These are phyloP conservation scores for Flexamia atlantica DNA, from an alignment of 2,888 invertebrate species.

Conservation along the genomic window DNA sequence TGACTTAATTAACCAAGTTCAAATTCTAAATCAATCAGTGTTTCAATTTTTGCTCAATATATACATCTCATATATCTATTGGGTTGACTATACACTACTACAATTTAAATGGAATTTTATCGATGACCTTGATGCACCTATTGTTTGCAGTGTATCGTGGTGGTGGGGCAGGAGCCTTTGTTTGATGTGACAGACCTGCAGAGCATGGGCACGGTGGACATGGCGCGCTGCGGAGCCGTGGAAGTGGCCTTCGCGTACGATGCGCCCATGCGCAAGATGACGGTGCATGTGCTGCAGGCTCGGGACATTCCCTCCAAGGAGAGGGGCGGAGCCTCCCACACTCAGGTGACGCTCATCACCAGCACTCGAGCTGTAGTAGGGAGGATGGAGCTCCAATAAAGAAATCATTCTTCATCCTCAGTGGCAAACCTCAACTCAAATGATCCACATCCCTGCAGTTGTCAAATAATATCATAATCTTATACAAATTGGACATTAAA, in stretches of 20 bases:
- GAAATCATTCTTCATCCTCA: neutral
- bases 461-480: too few relatives aligned
- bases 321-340: slow-evolving; percentile 82
- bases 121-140: too few relatives aligned
- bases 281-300: slow-evolving; percentile 93
- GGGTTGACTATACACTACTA: too few relatives aligned
- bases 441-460: too few relatives aligned
- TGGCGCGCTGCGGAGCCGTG: slow-evolving; percentile 85
- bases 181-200: slow-evolving; percentile 73
- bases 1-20: too few relatives aligned
- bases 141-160: slow-evolving; percentile 78
- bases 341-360: slow-evolving; percentile 77
- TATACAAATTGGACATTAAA: too few relatives aligned
- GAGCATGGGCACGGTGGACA: slow-evolving; percentile 67
- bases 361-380: too few relatives aligned
- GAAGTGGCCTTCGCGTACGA: slow-evolving; percentile 94
- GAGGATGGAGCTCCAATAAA: too few relatives aligned
- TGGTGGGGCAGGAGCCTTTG: slow-evolving; percentile 74
- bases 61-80: too few relatives aligned
- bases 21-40: too few relatives aligned
- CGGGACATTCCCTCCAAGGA: slow-evolving; percentile 86
- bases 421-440: neutral
- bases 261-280: slow-evolving; percentile 94
- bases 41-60: too few relatives aligned
- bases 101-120: too few relatives aligned